These are phyloP conservation scores for Diuraphis noxia DNA, from an alignment of 1,140 invertebrate genomes.

Conservation along the genomic window DNA sequence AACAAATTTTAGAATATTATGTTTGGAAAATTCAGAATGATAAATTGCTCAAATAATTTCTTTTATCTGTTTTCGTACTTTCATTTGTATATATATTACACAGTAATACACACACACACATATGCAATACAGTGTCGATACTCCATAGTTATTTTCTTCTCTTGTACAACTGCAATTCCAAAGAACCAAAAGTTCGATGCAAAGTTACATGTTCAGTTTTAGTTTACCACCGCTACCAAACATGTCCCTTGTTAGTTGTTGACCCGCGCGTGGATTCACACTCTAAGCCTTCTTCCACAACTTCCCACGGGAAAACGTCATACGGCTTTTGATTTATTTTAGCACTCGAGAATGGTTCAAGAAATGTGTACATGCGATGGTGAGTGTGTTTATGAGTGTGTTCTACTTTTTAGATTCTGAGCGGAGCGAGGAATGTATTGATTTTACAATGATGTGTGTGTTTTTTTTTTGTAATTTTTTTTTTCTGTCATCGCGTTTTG, in stretches of 20 bases:
- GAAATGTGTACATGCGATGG: background rate
- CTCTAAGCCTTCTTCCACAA: background rate
- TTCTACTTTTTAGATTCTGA: too few species aligned
- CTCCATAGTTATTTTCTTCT: background rate
- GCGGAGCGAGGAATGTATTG: too few species aligned
- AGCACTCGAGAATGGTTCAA: conserved; percentile 4
- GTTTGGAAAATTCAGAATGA: background rate
- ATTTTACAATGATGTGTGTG: too few species aligned
- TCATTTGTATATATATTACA: background rate
- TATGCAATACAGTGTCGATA: background rate
- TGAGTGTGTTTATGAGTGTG: background rate
- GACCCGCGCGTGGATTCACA: background rate
- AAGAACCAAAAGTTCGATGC: conserved; percentile 27
- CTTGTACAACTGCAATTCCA: background rate
- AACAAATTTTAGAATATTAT: background rate
- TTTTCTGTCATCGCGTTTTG: too few species aligned
- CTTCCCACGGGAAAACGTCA: conserved; percentile 47
- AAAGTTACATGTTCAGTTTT: conserved; percentile 36
- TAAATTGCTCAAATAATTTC: background rate
- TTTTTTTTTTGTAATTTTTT: too few species aligned
- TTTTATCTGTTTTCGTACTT: background rate
- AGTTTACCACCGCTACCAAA: conserved; percentile 35
- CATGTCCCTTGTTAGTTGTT: conserved; percentile 43
- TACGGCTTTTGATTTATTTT: conserved; percentile 47
- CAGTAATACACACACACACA: background rate